Evolutionary conservation across 2,113 vertebrate species (phyloP), one percentile per base, ranked within the genome.

Genomic region (Gila orcuttii): DNA sequence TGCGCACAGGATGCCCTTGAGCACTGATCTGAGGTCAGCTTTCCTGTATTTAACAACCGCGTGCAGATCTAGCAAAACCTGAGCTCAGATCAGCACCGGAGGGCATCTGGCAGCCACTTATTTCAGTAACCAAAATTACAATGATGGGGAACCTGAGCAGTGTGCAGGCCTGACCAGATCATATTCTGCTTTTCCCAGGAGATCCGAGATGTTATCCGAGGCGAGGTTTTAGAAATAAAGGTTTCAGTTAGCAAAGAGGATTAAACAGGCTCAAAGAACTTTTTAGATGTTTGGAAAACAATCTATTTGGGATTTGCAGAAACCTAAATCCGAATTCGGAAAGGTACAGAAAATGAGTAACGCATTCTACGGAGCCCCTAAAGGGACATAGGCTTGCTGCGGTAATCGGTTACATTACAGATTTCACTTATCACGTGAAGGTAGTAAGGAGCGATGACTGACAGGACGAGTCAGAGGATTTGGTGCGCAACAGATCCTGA

Each of bases 41-140:
- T 50, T 21, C 11, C 47, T 55, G 28, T 52, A 33, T 82, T 81
- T 36, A 82, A 69, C 80, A 4, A 15, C 21, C 23, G 15, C 28
- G 2, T 10, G 64, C 62, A 50, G 17, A 69, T 82, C 25, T 47
- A 36, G 45, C 64, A n/a, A 52, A 69, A 66, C 42, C 19, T 23
- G 80, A 55, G 52, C 64, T 69, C 45, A 50, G 80, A 82, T 82
- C 80, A 33, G 79, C n/a, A n/a, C 13, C 19, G 6, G 62, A 66
- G 39, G 79, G 25, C 79, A 79, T 33, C 50, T 78, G 75, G 47
- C 75, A 78, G 75, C 77, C 3, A 57, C 77, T 42, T 62, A 62
- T 79, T 79, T 62, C 77, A 79, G 62, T 79, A 62, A 79, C 57
- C 23, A 81, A 66, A 81, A 45, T 36, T 39, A 64, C 79, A 80